Conservation (phyloP, 2,113 vertebrate genomes). For the Silurus glanis region DNA sequence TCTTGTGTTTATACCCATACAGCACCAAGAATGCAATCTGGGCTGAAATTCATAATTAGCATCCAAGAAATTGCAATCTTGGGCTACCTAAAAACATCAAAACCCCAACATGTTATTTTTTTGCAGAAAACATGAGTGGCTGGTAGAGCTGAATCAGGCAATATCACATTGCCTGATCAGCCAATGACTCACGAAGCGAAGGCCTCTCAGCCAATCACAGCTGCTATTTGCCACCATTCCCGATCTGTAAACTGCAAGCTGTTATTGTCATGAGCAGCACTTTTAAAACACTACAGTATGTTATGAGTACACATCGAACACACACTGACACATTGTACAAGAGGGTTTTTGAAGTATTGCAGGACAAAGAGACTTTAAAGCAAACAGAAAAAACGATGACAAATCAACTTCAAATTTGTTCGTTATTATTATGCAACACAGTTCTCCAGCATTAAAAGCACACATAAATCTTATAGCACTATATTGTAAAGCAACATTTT, state of each 20-base stretch:
- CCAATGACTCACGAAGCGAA: constrained; percentile 38
- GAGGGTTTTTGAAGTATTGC: not conserved
- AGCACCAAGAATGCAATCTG: not conserved
- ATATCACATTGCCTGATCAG: not conserved
- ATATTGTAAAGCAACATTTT: not conserved
- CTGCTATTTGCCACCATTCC: constrained; percentile 45
- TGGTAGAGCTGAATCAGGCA: constrained; percentile 38
- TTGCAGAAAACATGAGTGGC: constrained; percentile 12
- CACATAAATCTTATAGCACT: not conserved
- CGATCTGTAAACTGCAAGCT: constrained; percentile 48
- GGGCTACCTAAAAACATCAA: constrained; percentile 5
- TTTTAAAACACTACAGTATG: constrained; percentile 36
- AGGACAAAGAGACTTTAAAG: constrained; percentile 8
- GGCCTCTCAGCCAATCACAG: constrained; percentile 49
- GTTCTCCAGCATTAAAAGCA: not conserved
- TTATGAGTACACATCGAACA: constrained; percentile 20
- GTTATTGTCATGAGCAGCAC: constrained; percentile 41
- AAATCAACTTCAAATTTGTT: not conserved
- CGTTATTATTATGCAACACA: not conserved
- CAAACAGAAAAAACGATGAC: not conserved
- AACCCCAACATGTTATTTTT: not conserved
- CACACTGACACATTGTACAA: constrained; percentile 33
- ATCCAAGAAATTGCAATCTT: not conserved
- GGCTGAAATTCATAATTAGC: not conserved
- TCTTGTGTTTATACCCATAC: not conserved